These are phyloP conservation scores for Lepisosteus osseus DNA, from an alignment of 2,113 vertebrate species.

Conservation along the genomic window DNA sequence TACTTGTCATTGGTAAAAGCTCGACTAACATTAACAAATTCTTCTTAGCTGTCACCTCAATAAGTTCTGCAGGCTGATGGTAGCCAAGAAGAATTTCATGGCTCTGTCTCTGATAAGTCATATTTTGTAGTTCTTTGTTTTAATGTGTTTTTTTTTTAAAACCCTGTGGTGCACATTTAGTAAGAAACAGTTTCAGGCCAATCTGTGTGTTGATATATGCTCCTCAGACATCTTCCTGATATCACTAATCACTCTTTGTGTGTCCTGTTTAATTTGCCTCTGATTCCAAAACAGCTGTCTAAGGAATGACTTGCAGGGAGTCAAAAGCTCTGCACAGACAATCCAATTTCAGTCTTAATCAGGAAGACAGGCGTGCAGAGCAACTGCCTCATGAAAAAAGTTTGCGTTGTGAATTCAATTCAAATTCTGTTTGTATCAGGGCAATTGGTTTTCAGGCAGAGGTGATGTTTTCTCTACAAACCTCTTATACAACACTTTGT, in stretches of 20 bases:
- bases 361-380: background rate
- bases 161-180: background rate
- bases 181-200: background rate
- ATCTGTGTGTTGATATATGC: background rate
- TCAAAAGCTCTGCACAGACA: background rate
- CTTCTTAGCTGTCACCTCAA: background rate
- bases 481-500: too few species aligned
- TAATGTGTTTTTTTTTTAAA: background rate
- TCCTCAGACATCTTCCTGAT: background rate
- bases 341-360: background rate
- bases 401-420: too few species aligned
- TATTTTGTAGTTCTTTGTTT: constrained; percentile 4
- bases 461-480: too few species aligned
- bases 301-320: background rate
- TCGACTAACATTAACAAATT: background rate
- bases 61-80: constrained; percentile 19
- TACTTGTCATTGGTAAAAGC: background rate
- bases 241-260: background rate
- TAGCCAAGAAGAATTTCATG: constrained; percentile 33
- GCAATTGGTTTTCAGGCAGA: too few species aligned
- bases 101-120: constrained; percentile 32
- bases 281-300: background rate
- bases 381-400: too few species aligned
- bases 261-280: constrained; percentile 3
- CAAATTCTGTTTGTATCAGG: too few species aligned